These are phyloP conservation scores for Palloptera scutellata DNA, from an alignment of 2,888 invertebrate species.

Conservation along the genomic window DNA sequence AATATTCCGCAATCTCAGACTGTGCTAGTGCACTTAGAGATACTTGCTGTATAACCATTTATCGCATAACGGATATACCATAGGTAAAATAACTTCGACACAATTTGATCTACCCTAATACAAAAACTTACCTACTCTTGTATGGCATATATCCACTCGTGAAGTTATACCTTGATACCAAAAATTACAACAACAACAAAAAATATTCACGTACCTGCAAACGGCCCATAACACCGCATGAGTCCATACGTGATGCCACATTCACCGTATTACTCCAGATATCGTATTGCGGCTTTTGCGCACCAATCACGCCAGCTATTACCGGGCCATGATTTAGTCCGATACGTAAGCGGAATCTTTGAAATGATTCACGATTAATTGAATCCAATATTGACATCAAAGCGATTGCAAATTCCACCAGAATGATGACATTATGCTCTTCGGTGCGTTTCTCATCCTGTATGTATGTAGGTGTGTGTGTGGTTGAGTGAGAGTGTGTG, in stretches of 20 bases:
- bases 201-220: slow-evolving; percentile 71
- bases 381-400: slow-evolving; percentile 92
- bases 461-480: background rate
- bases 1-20: too few species aligned
- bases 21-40: too few species aligned
- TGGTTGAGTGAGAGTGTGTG: slow-evolving; percentile 11
- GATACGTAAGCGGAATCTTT: slow-evolving; percentile 92
- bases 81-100: too few species aligned
- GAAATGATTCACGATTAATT: slow-evolving; percentile 96
- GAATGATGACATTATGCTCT: slow-evolving; percentile 85
- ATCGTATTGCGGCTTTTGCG: slow-evolving; percentile 97
- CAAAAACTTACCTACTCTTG: too few species aligned
- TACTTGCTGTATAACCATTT: too few species aligned
- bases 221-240: slow-evolving; percentile 87
- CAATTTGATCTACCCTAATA: too few species aligned
- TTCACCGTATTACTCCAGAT: slow-evolving; percentile 99
- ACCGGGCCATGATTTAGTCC: slow-evolving; percentile 71
- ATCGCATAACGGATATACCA: too few species aligned
- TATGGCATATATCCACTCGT: too few species aligned
- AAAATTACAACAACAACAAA: slow-evolving; percentile 1
- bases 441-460: slow-evolving; percentile 76
- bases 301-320: slow-evolving; percentile 96
- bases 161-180: background rate
- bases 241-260: slow-evolving; percentile 97
- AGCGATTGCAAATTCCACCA: slow-evolving; percentile 94